These are phyloP conservation scores for Rhynchophorus ferrugineus DNA, from an alignment of 1,140 invertebrate species.

Conservation along the genomic window DNA sequence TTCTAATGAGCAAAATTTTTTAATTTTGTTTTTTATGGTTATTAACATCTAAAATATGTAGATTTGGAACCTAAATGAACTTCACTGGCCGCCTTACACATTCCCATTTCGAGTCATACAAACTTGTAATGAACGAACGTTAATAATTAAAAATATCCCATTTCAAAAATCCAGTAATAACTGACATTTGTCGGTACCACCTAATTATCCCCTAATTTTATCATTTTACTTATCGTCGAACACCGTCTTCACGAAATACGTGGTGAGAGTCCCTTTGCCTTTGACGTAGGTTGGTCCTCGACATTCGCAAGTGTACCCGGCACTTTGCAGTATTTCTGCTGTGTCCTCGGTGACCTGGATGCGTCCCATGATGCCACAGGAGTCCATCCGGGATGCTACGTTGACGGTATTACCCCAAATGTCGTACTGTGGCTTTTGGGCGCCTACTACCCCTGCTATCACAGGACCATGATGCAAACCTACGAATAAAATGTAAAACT, in stretches of 20 bases:
- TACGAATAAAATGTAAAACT: too few species aligned
- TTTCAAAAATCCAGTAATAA: too few species aligned
- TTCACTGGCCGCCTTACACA: too few species aligned
- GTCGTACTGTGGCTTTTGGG: conserved; percentile 96
- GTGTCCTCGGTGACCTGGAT: conserved; percentile 84
- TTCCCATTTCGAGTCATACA: too few species aligned
- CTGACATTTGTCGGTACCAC: too few species aligned
- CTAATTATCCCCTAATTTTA: too few species aligned
- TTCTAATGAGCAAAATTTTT: too few species aligned
- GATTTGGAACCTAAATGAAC: too few species aligned
- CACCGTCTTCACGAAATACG: conserved; percentile 80
- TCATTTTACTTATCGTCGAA: conserved; percentile 35
- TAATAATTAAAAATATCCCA: too few species aligned
- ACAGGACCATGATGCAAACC: conserved; percentile 92
- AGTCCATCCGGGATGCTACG: conserved; percentile 93
- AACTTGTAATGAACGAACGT: too few species aligned
- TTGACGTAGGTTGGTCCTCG: conserved; percentile 86
- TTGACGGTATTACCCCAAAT: conserved; percentile 98
- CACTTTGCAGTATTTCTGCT: conserved; percentile 75
- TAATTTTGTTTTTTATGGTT: too few species aligned
- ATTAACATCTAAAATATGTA: too few species aligned
- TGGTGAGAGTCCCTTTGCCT: conserved; percentile 86
- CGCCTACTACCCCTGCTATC: conserved; percentile 88
- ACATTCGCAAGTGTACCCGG: conserved; percentile 78
- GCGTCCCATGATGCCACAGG: conserved; percentile 81